These are phyloP conservation scores for Geotrypetes seraphini DNA, from an alignment of 2,797 vertebrate genomes.

Conservation along the genomic window DNA sequence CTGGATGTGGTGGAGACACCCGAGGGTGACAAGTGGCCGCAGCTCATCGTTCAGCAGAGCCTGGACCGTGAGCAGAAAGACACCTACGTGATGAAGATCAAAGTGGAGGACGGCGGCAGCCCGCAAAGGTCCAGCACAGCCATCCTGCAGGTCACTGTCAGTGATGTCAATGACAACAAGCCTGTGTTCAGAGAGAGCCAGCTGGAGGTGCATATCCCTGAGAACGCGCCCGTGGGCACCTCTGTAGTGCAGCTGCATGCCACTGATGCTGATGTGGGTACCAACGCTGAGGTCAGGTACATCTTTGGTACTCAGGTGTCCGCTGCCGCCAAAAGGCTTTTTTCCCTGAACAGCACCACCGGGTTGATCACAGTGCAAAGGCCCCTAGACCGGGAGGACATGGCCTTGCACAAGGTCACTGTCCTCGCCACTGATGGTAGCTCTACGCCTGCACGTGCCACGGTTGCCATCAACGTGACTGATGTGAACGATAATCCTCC, in stretches of 20 bases:
- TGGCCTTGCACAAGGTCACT: conserved; percentile 90
- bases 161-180: conserved; percentile 94
- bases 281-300: conserved; percentile 92
- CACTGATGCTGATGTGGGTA: conserved; percentile 91
- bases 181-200: conserved; percentile 94
- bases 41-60: conserved; percentile 95
- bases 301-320: conserved; percentile 93
- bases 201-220: conserved; percentile 90
- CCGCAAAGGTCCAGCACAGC: conserved; percentile 98
- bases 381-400: conserved; percentile 90
- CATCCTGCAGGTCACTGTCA: conserved; percentile 95
- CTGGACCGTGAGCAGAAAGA: conserved; percentile 97
- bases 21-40: conserved; percentile 98
- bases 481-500: conserved; percentile 98
- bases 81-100: conserved; percentile 98
- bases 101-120: conserved; percentile 92
- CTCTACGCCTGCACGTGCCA: conserved; percentile 89
- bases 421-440: conserved; percentile 95
- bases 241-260: conserved; percentile 94
- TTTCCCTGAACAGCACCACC: conserved; percentile 89
- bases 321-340: conserved; percentile 88
- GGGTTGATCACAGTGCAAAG: conserved; percentile 93
- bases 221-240: conserved; percentile 86
- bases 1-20: conserved; percentile 97
- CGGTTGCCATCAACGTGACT: conserved; percentile 92